These are phyloP conservation scores for Dromiciops gliroides DNA, from an alignment of 2,113 vertebrate species.

Conservation along the genomic window DNA sequence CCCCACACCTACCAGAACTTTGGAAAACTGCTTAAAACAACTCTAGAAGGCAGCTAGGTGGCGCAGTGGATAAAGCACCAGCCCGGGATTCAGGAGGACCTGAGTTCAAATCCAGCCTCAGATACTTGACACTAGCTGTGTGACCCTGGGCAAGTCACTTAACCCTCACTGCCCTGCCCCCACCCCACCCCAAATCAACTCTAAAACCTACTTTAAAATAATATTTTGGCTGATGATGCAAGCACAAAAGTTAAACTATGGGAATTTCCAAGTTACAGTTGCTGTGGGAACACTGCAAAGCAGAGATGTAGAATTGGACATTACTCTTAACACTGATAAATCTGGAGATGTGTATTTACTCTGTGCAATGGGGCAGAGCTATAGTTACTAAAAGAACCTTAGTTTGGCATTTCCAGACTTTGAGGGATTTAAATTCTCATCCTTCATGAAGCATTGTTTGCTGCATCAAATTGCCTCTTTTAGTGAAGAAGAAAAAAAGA, in stretches of 20 bases:
- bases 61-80: no score
- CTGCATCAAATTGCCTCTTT: constrained; percentile 66
- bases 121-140: no score
- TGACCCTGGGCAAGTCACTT: no score
- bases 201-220: constrained; percentile 65
- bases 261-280: constrained; percentile 76
- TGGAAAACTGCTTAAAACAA: constrained; percentile 63
- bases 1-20: background rate
- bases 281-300: constrained; percentile 75
- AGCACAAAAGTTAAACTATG: constrained; percentile 71
- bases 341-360: constrained; percentile 73
- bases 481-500: constrained; percentile 5
- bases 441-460: constrained; percentile 55
- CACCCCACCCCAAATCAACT: no score
- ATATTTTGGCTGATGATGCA: constrained; percentile 70
- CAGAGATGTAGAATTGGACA: constrained; percentile 68
- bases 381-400: constrained; percentile 70
- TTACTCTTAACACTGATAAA: constrained; percentile 67
- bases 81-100: no score
- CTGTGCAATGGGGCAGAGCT: constrained; percentile 74
- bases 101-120: no score
- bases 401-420: constrained; percentile 71
- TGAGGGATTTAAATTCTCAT: constrained; percentile 76
- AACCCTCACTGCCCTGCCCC: no score
- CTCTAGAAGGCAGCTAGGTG: no score